phyloP scores from a whole-genome alignment of 2,113 vertebrate species.

The Forbesichthys papilliferus region DNA sequence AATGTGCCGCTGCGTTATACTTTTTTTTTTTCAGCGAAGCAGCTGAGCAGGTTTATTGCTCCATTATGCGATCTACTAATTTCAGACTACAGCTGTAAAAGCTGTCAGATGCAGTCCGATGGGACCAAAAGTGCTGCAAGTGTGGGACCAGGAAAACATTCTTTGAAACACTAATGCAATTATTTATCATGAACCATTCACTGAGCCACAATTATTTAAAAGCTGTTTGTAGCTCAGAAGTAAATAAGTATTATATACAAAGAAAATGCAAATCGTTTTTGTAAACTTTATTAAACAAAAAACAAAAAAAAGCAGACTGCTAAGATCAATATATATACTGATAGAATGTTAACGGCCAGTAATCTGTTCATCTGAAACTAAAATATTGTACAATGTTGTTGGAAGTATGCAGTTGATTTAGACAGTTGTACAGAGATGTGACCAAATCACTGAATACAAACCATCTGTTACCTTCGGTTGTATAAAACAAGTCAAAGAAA shows the following conservation, averaged over 20 bases:
- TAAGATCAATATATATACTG: slow-evolving; percentile 82
- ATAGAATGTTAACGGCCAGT: slow-evolving; percentile 79
- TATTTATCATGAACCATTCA: not conserved
- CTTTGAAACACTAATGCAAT: not conserved
- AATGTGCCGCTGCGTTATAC: not conserved
- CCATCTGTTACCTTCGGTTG: slow-evolving; percentile 24
- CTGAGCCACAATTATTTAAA: no score
- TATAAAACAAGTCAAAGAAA: slow-evolving; percentile 57
- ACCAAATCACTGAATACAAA: slow-evolving; percentile 29
- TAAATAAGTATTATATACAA: slow-evolving; percentile 3
- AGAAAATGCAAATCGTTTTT: slow-evolving; percentile 53
- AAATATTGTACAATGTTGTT: slow-evolving; percentile 68
- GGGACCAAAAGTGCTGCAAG: no score
- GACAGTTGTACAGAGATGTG: slow-evolving; percentile 42
- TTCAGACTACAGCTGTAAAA: slow-evolving; percentile 7
- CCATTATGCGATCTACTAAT: slow-evolving; percentile 32
- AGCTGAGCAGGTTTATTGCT: not conserved
- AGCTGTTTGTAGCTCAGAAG: not conserved
- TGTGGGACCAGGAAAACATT: not conserved
- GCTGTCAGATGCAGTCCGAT: slow-evolving; percentile 2
- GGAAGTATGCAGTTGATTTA: slow-evolving; percentile 60
- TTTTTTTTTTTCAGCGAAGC: no score
- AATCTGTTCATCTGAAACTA: slow-evolving; percentile 75
- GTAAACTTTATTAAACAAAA: slow-evolving; percentile 81
- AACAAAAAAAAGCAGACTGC: slow-evolving; percentile 79